These are phyloP conservation scores for Eubucco bourcierii DNA, from an alignment of 2,113 vertebrate genomes.

Conservation along the genomic window DNA sequence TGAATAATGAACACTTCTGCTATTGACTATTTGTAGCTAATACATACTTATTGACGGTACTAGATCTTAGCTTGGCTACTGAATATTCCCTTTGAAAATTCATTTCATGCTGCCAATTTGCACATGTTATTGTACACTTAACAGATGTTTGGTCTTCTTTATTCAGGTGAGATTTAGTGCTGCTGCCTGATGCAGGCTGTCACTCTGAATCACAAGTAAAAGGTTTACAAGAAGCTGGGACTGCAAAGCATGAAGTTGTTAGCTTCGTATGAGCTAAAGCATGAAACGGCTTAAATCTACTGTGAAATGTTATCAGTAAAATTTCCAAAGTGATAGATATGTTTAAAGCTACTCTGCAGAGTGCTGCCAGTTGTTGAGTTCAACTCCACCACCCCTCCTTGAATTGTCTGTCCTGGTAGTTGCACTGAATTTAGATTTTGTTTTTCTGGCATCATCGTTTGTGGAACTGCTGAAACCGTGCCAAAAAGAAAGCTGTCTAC, in stretches of 20 bases:
- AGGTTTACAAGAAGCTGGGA: neutral
- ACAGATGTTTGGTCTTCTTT: neutral
- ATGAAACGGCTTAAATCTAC: neutral
- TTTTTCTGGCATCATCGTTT: constrained; percentile 47
- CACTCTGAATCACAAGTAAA: rapidly evolving
- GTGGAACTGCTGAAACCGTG: constrained; percentile 19
- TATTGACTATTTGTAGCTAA: neutral
- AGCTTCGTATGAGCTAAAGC: neutral
- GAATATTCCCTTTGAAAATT: neutral
- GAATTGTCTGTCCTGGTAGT: neutral
- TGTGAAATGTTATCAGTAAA: neutral
- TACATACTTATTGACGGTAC: neutral
- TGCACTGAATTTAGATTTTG: constrained; percentile 11
- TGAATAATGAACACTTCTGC: neutral
- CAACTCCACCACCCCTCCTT: rapidly evolving
- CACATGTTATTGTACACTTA: rapidly evolving
- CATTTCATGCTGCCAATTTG: neutral
- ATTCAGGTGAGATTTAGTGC: neutral
- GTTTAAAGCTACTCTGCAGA: neutral
- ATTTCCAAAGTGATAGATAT: neutral
- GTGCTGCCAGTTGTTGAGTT: neutral
- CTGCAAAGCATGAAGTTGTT: neutral
- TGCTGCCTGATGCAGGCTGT: neutral
- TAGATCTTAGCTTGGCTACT: neutral
- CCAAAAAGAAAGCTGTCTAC: constrained; percentile 20